A percentile compares a stretch with the other conserved stretches of the same genome.
These are phyloP conservation scores for Leptothorax acervorum DNA, from an alignment of 2,888 invertebrate species.

Conservation along the genomic window DNA sequence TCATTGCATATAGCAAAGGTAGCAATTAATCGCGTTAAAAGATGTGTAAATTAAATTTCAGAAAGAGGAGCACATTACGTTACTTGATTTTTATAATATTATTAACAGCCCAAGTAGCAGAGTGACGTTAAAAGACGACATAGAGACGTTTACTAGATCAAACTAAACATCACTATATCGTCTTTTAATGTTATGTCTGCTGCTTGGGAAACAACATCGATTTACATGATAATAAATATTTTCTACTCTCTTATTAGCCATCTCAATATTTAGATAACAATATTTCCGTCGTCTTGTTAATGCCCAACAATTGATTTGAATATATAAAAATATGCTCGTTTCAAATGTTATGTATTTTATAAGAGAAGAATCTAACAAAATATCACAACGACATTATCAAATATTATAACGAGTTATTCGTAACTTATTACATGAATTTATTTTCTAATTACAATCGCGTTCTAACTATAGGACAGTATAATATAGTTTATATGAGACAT, in stretches of 20 bases:
- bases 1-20: conserved; percentile 7
- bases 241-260: background rate
- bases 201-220: background rate
- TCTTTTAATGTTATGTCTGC: no score
- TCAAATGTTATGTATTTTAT: background rate
- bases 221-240: background rate
- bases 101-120: background rate
- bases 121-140: no score
- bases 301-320: background rate
- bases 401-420: background rate
- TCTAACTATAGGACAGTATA: background rate
- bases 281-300: conserved; percentile 3
- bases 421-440: conserved; percentile 20
- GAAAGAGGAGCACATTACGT: background rate
- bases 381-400: background rate
- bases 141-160: no score
- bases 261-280: conserved; percentile 12
- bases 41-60: background rate
- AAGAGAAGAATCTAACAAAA: background rate
- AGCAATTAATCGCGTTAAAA: conserved; percentile 17
- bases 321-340: background rate
- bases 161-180: no score
- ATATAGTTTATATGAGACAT: conserved; percentile 1
- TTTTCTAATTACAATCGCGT: conserved; percentile 2
- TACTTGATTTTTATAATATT: background rate